Base-by-base conservation (phyloP, 2,888 invertebrate species). In the Cataglyphis albicans region DNA sequence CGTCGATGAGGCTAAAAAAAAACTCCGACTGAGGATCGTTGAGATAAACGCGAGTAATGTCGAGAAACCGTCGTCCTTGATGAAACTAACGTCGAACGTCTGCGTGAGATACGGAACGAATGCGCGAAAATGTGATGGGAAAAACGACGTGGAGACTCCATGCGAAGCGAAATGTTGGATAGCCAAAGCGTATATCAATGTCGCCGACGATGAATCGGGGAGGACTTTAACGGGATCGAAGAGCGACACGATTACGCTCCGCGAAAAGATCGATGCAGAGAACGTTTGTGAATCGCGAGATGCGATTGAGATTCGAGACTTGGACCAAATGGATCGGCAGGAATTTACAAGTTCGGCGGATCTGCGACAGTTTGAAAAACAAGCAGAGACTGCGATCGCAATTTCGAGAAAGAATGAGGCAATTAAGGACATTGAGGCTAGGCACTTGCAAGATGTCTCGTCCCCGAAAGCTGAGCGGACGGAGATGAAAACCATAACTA, bases 1-100 rank as follows among this genome's bases (percentile, higher is more conserved):
- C 68, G 9, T 87, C 52, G 84, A 72, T 0, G 89, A 85, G 80
- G 89, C 35, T 80, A 91, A 92, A 91, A 92, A 91, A 91, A 92
- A 93, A 90, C 90, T 89, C 70, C 88, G 87, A 82, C 61, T 73
- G 82, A 85, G 67, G 32, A 87, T 88, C n/a, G 67, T 15, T n/a
- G n/a, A 32, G 38, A n/a, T 67, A 74, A 15, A 25, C 68, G 59
- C 35, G 44, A 61, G 7, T 65, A 15, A 44, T 35, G 18, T 73
- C 55, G 57, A 35, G 18, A 35, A 12, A 18, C 15, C 41, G 55
- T 65, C 29, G 21, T 41, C 73, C 57, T 57, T 48, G 64, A n/a
- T 32, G 32, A n/a, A n/a, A 2, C 7, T 21, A 9, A n/a, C 15
- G 7, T 29, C 32, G 29, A 21, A 32, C n/a, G 73, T 41, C 21